Base-by-base conservation (phyloP, 2,888 invertebrate genomes). In the Anticlea derivata region DNA sequence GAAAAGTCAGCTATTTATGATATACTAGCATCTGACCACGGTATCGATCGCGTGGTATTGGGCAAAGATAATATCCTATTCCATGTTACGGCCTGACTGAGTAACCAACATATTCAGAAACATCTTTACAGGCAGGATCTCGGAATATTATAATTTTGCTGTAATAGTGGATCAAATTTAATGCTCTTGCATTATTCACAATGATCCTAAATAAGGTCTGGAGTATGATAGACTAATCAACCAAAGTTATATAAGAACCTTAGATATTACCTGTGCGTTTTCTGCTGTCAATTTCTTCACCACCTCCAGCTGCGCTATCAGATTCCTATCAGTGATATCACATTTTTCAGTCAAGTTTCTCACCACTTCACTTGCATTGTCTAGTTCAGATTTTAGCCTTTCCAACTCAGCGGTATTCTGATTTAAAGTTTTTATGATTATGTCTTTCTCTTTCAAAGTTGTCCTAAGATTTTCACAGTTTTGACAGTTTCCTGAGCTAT, bases 251-350 rank as follows among this genome's bases (percentile, higher is more conserved):
- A 3, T 23, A 23, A 7, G 23, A 23, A 5, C 23, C 17, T 3
- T 1, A 7, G 7, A 27, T n/a, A 23, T 26, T 68, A 91, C 91
- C 89, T 89, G 86, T 56, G 61, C 64, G 54, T 94, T 92, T 77
- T 95, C 94, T 72, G 93, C 92, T 58, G 93, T 92, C 60, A 94
- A 73, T 65, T 92, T 86, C 60, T 92, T 92, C 5, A 93, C 92
- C 57, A 91, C 92, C 0, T 93, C 92, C 66, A 95, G 93, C 65
- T 96, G 96, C 31, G 93, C 91, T 1, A 94, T 76, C 26, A 96
- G 75, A 68, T 92, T 94, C 35, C 92, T 93, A 10, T 95, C 94
- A 51, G 95, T 76, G 31, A 93, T 92, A 52, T 94, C 93, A 61
- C 94, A 95, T 75, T 93, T 94, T 57, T 95, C 94, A 12, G 91